Evolutionary conservation across 2,113 vertebrate species (phyloP).

Genomic region (Heterotilapia buettikoferi): DNA sequence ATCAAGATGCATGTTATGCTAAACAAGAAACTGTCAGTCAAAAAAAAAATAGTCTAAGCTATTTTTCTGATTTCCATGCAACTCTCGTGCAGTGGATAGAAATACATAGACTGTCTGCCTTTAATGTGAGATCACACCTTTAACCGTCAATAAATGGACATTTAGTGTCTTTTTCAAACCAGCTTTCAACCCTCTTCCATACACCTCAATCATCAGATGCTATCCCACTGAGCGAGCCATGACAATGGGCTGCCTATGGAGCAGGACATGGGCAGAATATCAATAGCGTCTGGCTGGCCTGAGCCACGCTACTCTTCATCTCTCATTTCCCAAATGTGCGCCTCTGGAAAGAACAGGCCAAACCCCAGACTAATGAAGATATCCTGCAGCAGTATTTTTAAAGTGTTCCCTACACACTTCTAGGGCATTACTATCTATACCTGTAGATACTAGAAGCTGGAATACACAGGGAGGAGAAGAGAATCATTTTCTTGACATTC

Average conservation of each 20-base stretch:
- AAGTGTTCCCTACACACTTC: conserved; percentile 34
- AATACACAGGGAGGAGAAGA: neutral
- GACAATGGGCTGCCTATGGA: conserved; percentile 66
- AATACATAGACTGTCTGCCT: neutral
- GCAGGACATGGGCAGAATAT: conserved; percentile 58
- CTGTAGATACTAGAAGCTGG: neutral
- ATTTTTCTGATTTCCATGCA: neutral
- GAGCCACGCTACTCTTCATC: conserved; percentile 42
- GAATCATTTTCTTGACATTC: neutral
- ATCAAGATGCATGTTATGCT: neutral
- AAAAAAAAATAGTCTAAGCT: neutral
- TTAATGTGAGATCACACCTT: neutral
- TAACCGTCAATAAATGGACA: conserved; percentile 37
- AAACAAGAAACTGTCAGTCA: neutral
- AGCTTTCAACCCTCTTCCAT: conserved; percentile 28
- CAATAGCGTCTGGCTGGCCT: conserved; percentile 47
- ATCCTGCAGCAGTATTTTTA: conserved; percentile 10
- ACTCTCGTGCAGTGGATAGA: neutral
- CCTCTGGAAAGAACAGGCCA: conserved; percentile 25
- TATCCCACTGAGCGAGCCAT: conserved; percentile 45
- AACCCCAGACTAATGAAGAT: conserved; percentile 31
- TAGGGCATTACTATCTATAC: neutral
- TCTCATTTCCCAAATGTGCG: conserved; percentile 59
- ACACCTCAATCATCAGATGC: conserved; percentile 57
- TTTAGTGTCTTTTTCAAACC: conserved; percentile 29